These are phyloP conservation scores for Cryptotermes secundus DNA, from an alignment of 1,140 invertebrate species.

Conservation along the genomic window DNA sequence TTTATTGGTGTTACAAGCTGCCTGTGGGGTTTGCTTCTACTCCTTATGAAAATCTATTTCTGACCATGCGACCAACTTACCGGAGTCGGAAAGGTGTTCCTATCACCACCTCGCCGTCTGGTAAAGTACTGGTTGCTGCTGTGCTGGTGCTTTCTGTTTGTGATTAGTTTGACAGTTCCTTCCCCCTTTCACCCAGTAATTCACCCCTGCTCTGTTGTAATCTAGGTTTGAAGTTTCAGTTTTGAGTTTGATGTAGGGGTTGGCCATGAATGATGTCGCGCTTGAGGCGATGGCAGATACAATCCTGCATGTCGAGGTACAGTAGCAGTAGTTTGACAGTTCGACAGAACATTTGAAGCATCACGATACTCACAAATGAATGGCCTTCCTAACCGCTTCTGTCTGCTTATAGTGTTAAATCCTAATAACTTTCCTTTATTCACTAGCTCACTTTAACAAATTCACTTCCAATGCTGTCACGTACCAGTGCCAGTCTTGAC, in stretches of 20 bases:
- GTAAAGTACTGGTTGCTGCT: constrained; percentile 43
- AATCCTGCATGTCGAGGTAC: neutral
- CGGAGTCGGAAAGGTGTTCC: constrained; percentile 43
- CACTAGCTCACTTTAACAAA: neutral
- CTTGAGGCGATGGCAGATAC: neutral
- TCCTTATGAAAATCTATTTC: constrained; percentile 70
- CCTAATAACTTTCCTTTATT: neutral
- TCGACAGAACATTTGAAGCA: neutral
- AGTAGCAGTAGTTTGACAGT: neutral
- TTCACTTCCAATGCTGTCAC: too few relatives aligned
- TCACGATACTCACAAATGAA: constrained; percentile 25
- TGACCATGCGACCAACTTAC: constrained; percentile 47
- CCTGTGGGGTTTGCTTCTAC: constrained; percentile 72
- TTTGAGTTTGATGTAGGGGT: constrained; percentile 22
- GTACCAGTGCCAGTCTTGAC: too few relatives aligned
- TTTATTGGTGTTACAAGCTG: constrained; percentile 71
- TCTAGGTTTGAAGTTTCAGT: neutral
- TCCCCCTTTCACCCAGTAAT: neutral
- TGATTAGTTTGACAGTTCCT: neutral
- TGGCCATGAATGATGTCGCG: constrained; percentile 27
- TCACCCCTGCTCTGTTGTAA: neutral
- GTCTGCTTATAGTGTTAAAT: neutral
- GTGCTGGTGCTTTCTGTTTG: constrained; percentile 23
- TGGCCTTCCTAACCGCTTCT: neutral
- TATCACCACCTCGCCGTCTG: constrained; percentile 38